These are phyloP conservation scores for Venusia cambrica DNA, from an alignment of 2,888 invertebrate species.

Conservation along the genomic window DNA sequence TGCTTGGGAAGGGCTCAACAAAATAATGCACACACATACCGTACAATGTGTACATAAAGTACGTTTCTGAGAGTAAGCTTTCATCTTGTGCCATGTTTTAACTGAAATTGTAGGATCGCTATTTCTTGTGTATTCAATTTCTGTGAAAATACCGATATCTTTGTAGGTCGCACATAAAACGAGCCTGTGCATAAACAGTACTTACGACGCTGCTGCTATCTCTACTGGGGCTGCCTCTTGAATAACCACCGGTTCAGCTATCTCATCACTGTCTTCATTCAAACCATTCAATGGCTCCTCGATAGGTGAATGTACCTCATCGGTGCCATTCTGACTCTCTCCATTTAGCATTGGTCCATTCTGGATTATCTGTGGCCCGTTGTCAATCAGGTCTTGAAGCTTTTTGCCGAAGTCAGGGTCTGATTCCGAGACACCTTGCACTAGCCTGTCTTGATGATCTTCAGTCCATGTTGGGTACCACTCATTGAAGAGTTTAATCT, in stretches of 20 bases:
- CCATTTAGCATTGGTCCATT: conserved; percentile 61
- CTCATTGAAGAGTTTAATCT: conserved; percentile 91
- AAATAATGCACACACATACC: too few relatives aligned
- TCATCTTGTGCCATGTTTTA: too few relatives aligned
- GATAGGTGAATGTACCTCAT: conserved; percentile 47
- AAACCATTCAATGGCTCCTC: conserved; percentile 30
- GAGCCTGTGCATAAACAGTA: not conserved
- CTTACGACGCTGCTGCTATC: conserved; percentile 69
- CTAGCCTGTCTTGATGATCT: conserved; percentile 85
- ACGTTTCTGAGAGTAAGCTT: too few relatives aligned
- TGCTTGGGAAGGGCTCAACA: too few relatives aligned
- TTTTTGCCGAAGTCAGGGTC: conserved; percentile 88
- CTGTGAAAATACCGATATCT: too few relatives aligned
- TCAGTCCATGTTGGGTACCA: conserved; percentile 91
- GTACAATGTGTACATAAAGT: too few relatives aligned
- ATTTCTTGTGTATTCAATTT: too few relatives aligned
- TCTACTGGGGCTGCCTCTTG: conserved; percentile 61
- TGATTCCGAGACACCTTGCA: conserved; percentile 85
- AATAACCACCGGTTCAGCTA: conserved; percentile 31
- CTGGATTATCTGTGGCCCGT: conserved; percentile 48
- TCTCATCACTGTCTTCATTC: conserved; percentile 27
- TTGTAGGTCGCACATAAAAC: too few relatives aligned
- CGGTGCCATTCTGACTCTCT: conserved; percentile 60
- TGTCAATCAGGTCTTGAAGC: conserved; percentile 73
- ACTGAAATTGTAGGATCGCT: too few relatives aligned